Percentiles rank a stretch among this genome's conserved stretches.
These are phyloP conservation scores for Orius insidiosus DNA, from an alignment of 1,140 invertebrate species.

Conservation along the genomic window DNA sequence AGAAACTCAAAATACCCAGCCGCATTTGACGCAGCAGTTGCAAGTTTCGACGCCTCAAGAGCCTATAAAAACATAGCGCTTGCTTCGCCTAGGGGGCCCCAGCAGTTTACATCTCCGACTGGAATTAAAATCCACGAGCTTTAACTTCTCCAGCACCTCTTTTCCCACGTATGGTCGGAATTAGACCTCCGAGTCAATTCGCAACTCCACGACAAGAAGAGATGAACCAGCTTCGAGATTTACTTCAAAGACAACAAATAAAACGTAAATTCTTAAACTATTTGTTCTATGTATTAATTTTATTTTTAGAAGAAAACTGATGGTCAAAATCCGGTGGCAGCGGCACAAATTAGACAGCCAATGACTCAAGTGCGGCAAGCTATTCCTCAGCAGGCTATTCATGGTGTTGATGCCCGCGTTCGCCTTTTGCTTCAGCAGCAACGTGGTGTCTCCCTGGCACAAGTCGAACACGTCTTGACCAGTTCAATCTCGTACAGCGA, in stretches of 20 bases:
- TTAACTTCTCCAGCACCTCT: neutral
- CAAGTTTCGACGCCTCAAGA: constrained; percentile 34
- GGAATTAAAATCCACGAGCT: neutral
- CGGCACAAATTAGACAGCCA: no score
- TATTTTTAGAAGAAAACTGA: no score
- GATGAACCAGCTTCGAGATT: constrained; percentile 50
- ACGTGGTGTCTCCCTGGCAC: constrained; percentile 8
- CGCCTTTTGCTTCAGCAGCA: constrained; percentile 24
- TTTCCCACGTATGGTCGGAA: neutral
- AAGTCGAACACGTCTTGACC: constrained; percentile 5
- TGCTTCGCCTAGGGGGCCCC: constrained; percentile 3
- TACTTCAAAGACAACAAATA: constrained; percentile 58
- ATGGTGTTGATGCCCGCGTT: constrained; percentile 22
- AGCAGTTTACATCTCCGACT: constrained; percentile 3
- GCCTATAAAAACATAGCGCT: neutral
- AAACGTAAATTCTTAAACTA: constrained; percentile 22
- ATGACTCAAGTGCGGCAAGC: no score
- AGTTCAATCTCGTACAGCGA: constrained; percentile 9
- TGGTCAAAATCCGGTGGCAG: no score
- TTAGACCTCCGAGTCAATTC: constrained; percentile 20
- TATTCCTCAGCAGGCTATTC: no score
- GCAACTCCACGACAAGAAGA: constrained; percentile 22
- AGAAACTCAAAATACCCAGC: constrained; percentile 25
- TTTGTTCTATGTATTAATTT: neutral
- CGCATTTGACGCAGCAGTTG: constrained; percentile 32